Conservation (phyloP, 1,140 invertebrate genomes). For the Nixonia krombeini region DNA sequence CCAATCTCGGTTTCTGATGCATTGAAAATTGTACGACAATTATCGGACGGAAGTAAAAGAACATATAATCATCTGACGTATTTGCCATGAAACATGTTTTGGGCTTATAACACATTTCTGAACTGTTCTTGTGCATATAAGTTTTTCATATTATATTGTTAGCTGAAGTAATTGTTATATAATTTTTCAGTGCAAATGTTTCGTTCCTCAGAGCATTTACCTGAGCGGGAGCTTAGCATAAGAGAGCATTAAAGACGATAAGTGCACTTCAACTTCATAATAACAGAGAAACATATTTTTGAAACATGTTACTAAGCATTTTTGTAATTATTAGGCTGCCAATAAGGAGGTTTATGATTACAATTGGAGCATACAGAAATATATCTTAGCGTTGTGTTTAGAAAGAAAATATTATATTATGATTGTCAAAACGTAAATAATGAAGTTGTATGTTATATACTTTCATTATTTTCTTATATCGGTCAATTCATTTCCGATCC, state of each 20-base stretch:
- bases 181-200: constrained; percentile 24
- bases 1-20: constrained; percentile 21
- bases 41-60: too few species aligned
- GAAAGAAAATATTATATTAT: constrained; percentile 70
- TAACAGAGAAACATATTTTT: constrained; percentile 62
- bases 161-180: constrained; percentile 8
- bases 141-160: constrained; percentile 2
- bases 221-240: constrained; percentile 46
- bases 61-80: too few species aligned
- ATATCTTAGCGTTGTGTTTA: constrained; percentile 71
- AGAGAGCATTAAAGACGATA: constrained; percentile 23
- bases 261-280: constrained; percentile 48
- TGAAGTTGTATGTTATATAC: constrained; percentile 67
- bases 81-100: too few species aligned
- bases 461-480: constrained; percentile 28
- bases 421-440: constrained; percentile 65
- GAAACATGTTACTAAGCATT: constrained; percentile 57
- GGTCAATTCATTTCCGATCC: too few species aligned
- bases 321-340: constrained; percentile 60
- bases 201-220: constrained; percentile 57
- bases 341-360: constrained; percentile 56
- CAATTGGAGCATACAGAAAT: constrained; percentile 63
- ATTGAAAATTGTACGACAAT: constrained; percentile 13
- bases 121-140: neutral
- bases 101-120: too few species aligned